A percentile compares a stretch with the other conserved stretches of the same genome.
Conservation (phyloP, 2,113 vertebrate species). For the Gila orcuttii region DNA sequence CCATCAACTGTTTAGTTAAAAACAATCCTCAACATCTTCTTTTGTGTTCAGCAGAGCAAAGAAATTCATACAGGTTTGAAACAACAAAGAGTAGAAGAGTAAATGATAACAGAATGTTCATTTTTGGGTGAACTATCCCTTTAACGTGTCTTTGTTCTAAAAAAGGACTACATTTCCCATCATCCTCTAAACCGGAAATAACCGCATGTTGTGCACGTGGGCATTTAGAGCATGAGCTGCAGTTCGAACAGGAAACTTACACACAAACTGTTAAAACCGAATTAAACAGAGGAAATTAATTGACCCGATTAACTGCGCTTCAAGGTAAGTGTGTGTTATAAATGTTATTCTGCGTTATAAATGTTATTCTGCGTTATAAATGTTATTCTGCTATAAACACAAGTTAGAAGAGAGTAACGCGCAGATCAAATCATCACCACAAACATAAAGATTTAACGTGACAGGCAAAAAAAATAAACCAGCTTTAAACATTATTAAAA, state of each 20-base stretch:
- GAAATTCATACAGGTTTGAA: too few species aligned
- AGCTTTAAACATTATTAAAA: too few species aligned
- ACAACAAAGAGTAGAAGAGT: too few species aligned
- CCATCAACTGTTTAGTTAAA: too few species aligned
- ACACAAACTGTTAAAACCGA: background rate
- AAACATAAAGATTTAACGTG: background rate
- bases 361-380: too few species aligned
- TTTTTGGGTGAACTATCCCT: too few species aligned
- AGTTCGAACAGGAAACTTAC: background rate
- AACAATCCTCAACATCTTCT: too few species aligned
- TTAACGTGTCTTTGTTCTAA: background rate
- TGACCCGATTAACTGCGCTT: background rate
- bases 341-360: too few species aligned
- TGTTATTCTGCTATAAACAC: too few species aligned
- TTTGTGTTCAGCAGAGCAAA: too few species aligned
- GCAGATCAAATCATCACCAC: background rate
- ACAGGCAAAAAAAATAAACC: background rate
- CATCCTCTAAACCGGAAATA: conserved; percentile 62
- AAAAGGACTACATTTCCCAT: conserved; percentile 49
- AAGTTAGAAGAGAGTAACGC: background rate
- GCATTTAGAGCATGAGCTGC: background rate
- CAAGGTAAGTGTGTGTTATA: background rate
- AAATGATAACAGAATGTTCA: too few species aligned
- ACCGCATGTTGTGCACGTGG: background rate
- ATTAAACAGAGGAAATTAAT: background rate